Conservation (phyloP, 2,888 invertebrate species). For the Herminia tarsipennalis region DNA sequence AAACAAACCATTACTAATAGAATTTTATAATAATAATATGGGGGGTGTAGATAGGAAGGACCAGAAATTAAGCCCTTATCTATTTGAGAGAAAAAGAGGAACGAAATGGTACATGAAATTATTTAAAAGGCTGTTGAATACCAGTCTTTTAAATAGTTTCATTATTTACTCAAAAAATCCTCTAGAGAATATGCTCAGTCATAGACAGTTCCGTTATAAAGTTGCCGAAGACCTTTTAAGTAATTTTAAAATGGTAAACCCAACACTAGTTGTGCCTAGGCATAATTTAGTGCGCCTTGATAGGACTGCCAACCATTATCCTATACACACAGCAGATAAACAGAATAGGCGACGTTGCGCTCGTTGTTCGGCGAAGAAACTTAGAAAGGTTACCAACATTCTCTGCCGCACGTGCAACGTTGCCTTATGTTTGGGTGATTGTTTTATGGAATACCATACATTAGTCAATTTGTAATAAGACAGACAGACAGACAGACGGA, state of each 20-base stretch:
- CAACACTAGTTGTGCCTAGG: background rate
- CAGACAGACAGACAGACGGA: too few species aligned
- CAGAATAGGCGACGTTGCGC: background rate
- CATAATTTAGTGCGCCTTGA: background rate
- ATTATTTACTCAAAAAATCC: too few species aligned
- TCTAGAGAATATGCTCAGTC: background rate
- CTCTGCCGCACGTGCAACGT: background rate
- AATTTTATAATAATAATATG: background rate
- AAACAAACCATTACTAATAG: background rate
- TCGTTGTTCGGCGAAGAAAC: background rate
- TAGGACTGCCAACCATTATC: background rate
- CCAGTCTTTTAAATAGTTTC: too few species aligned
- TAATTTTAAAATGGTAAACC: background rate
- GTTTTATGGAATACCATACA: background rate
- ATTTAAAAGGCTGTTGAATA: too few species aligned
- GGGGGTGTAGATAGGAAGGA: background rate
- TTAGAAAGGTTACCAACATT: background rate
- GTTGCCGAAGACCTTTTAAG: background rate
- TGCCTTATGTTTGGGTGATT: background rate
- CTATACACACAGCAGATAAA: background rate
- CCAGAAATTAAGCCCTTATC: background rate
- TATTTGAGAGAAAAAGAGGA: too few species aligned
- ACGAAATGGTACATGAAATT: too few species aligned
- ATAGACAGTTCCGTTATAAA: background rate
- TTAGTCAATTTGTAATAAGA: background rate